Conservation (phyloP, 2,113 vertebrate species). For the Perca flavescens region DNA sequence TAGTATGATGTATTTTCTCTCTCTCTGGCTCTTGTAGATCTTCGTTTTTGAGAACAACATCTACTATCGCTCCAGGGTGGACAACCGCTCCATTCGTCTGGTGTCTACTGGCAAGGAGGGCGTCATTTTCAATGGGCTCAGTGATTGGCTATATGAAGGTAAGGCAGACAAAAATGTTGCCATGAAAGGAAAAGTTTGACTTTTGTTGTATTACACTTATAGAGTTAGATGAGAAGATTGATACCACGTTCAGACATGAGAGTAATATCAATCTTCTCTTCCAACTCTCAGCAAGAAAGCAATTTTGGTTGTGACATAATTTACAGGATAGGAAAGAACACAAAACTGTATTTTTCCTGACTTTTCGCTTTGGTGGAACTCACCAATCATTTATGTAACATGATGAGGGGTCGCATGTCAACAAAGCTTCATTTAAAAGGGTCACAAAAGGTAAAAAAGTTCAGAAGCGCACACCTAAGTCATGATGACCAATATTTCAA, state of each 20-base stretch:
- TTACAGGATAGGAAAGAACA: background rate
- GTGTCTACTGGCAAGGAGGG: constrained; percentile 96
- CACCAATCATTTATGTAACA: background rate
- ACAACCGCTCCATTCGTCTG: constrained; percentile 95
- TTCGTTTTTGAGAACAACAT: constrained; percentile 99
- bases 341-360: background rate
- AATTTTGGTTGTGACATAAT: background rate
- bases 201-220: background rate
- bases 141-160: constrained; percentile 99
- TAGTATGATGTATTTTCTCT: background rate
- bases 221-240: background rate
- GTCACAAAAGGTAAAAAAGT: background rate
- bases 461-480: background rate
- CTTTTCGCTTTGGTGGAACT: background rate
- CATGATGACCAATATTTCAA: background rate
- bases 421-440: background rate
- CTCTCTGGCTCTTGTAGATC: constrained; percentile 82
- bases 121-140: constrained; percentile 96
- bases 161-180: constrained; percentile 53
- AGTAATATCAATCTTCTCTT: background rate
- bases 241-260: background rate
- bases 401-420: background rate
- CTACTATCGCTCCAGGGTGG: constrained; percentile 95
- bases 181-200: background rate
- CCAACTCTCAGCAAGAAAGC: background rate